phyloP scores from a whole-genome alignment of 2,888 invertebrate species.

The Macrophya annulata region DNA sequence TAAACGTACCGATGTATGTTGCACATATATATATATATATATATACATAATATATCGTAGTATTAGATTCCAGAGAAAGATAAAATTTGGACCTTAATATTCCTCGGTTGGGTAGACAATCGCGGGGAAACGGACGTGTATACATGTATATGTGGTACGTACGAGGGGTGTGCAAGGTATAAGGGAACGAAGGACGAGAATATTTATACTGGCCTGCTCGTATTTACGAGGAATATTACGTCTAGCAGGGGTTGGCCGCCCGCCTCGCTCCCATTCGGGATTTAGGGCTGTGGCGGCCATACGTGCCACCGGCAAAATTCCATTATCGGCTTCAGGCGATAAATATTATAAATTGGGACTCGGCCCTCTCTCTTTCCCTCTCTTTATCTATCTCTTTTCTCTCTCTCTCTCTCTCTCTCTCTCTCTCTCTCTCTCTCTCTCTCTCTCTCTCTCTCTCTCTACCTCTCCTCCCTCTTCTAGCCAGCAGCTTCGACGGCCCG shows the following conservation, averaged over 20 bases:
- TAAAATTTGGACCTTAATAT: slow-evolving; percentile 16
- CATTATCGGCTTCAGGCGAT: slow-evolving; percentile 76
- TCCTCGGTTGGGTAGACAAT: slow-evolving; percentile 48
- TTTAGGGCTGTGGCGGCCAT: slow-evolving; percentile 62
- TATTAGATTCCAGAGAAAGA: neutral
- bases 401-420: neutral
- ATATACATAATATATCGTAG: neutral
- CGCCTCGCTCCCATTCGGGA: slow-evolving; percentile 60
- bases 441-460: neutral
- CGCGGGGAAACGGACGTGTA: slow-evolving; percentile 6
- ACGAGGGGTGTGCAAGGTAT: neutral
- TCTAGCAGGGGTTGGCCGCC: slow-evolving; percentile 50
- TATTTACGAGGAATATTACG: slow-evolving; percentile 66
- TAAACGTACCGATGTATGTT: neutral
- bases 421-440: slow-evolving; percentile 30
- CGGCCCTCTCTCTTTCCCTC: slow-evolving; percentile 55
- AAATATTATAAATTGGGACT: slow-evolving; percentile 78
- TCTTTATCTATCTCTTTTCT: neutral
- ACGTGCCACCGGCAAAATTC: slow-evolving; percentile 68
- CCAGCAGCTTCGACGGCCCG: slow-evolving; percentile 37
- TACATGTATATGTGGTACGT: neutral
- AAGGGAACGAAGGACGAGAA: slow-evolving; percentile 46
- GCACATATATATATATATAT: neutral
- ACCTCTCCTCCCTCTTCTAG: neutral
- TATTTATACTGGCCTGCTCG: slow-evolving; percentile 46